These are phyloP conservation scores for Nerophis lumbriciformis DNA, from an alignment of 2,113 vertebrate genomes.

Conservation along the genomic window DNA sequence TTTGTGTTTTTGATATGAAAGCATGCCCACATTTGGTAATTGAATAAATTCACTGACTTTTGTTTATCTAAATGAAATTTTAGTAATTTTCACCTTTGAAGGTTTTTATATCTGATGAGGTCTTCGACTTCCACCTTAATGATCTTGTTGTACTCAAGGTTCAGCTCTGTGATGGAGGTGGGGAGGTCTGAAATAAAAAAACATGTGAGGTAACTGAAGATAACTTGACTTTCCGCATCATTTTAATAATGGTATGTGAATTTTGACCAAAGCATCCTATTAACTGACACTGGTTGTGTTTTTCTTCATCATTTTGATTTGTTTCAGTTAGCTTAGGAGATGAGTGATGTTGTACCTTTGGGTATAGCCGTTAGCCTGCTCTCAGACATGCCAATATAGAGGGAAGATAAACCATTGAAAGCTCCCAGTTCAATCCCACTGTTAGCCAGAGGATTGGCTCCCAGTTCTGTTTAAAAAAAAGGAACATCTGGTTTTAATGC, in stretches of 20 bases:
- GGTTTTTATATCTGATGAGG: constrained; percentile 86
- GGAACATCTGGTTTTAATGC: constrained; percentile 19
- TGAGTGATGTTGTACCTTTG: constrained; percentile 76
- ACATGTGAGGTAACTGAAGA: not conserved
- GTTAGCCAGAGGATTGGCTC: constrained; percentile 91
- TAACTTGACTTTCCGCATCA: not conserved
- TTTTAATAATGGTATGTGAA: not conserved
- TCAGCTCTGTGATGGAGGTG: constrained; percentile 83
- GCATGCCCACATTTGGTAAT: not conserved
- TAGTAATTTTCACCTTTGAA: constrained; percentile 77
- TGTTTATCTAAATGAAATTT: not conserved
- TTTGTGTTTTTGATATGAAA: not conserved
- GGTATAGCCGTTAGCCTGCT: constrained; percentile 87
- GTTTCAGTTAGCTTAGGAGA: not conserved
- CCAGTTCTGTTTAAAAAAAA: constrained; percentile 80
- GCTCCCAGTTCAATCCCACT: constrained; percentile 87
- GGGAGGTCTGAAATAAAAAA: constrained; percentile 72
- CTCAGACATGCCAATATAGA: constrained; percentile 90
- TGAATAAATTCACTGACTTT: not conserved
- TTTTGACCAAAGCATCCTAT: not conserved
- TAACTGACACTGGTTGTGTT: not conserved
- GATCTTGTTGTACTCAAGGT: constrained; percentile 93
- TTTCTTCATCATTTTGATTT: not conserved
- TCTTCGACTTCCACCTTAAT: constrained; percentile 86
- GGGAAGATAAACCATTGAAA: constrained; percentile 86